A percentile compares a stretch with the other conserved stretches of the same genome.
Evolutionary conservation across 2,113 vertebrate genomes (phyloP).

Genomic region (Tauraco erythrolophus): DNA sequence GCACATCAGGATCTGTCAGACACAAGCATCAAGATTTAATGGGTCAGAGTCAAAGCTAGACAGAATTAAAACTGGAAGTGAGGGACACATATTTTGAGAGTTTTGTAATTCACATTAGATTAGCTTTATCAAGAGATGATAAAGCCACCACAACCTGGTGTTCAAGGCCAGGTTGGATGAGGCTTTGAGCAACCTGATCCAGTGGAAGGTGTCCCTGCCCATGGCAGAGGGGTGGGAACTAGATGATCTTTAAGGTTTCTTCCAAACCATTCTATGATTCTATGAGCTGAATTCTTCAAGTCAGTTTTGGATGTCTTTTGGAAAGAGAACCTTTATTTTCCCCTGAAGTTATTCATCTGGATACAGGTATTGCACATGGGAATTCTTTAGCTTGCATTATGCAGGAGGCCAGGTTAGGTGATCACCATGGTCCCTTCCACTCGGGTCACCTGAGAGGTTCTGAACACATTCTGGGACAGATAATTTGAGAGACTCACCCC

Average conservation of each 20-base stretch:
- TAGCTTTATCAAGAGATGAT: neutral
- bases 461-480: neutral
- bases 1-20: constrained; percentile 16
- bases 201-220: too few species aligned
- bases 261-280: too few species aligned
- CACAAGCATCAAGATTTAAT: neutral
- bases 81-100: neutral
- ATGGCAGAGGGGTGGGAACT: too few species aligned
- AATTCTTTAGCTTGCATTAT: neutral
- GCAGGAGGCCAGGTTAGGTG: neutral
- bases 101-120: constrained; percentile 3
- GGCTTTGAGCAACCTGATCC: too few species aligned
- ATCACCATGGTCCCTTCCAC: neutral
- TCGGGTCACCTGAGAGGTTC: neutral
- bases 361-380: neutral
- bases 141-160: too few species aligned
- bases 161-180: too few species aligned
- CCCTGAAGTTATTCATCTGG: neutral
- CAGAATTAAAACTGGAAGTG: constrained; percentile 59
- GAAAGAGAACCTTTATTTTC: neutral
- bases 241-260: too few species aligned
- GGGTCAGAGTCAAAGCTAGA: neutral
- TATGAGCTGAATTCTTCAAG: neutral
- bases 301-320: neutral
- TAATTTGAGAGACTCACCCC: neutral